Evolutionary conservation across 2,797 vertebrate genomes (phyloP).

Genomic region (Diceros bicornis): DNA sequence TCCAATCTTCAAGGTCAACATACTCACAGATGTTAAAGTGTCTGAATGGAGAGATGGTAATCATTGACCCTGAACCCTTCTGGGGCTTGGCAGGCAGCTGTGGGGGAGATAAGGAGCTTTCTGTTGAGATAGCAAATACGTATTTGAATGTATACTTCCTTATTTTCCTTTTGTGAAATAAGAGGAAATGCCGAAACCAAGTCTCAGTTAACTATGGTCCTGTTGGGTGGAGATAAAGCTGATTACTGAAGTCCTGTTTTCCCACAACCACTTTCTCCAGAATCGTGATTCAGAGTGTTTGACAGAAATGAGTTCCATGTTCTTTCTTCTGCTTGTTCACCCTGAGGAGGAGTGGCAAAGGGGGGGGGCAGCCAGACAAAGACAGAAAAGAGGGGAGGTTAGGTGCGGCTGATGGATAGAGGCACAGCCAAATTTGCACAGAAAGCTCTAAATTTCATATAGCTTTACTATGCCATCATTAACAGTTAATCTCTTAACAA

Average conservation of each 20-base stretch:
- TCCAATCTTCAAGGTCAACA: constrained; percentile 68
- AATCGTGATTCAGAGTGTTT: background rate
- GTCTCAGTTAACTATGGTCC: background rate
- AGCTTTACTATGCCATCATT: background rate
- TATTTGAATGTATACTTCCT: constrained; percentile 44
- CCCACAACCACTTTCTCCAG: background rate
- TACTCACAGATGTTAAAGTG: constrained; percentile 65
- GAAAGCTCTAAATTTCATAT: background rate
- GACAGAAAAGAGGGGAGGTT: background rate
- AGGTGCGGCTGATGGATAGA: background rate
- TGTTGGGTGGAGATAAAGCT: background rate
- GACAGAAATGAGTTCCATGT: background rate
- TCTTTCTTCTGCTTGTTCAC: constrained; percentile 1
- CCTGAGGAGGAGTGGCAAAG: constrained; percentile 2
- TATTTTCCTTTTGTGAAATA: constrained; percentile 41
- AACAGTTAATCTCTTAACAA: background rate
- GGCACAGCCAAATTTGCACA: background rate
- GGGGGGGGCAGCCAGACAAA: background rate
- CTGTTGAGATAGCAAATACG: constrained; percentile 59
- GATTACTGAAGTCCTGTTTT: background rate
- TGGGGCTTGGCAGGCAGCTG: constrained; percentile 59
- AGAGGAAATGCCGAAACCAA: constrained; percentile 40
- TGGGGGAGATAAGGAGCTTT: constrained; percentile 62
- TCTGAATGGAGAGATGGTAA: constrained; percentile 70
- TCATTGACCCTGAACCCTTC: constrained; percentile 67